phyloP scores from a whole-genome alignment of 2,113 vertebrate genomes.

The Platycercus adscitus region DNA sequence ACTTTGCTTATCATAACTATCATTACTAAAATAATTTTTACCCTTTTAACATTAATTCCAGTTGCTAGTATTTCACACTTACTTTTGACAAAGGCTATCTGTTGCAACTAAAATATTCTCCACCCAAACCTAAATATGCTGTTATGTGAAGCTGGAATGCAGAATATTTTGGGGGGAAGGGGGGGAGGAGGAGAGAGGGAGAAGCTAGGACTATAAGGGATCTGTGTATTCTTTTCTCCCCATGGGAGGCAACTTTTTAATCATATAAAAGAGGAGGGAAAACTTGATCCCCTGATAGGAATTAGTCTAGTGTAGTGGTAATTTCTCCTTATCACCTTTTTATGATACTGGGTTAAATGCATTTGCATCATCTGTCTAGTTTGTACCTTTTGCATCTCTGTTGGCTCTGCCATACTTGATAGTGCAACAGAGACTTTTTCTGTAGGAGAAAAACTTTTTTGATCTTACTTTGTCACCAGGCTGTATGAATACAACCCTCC shows the following conservation, averaged over 20 bases:
- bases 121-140: neutral
- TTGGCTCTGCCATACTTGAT: neutral
- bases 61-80: neutral
- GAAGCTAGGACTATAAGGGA: neutral
- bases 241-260: neutral
- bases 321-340: neutral
- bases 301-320: neutral
- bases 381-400: neutral
- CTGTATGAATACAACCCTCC: neutral
- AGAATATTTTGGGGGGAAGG: neutral
- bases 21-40: neutral
- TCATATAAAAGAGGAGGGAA: neutral
- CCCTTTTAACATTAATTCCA: neutral
- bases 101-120: neutral
- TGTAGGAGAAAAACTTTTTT: neutral
- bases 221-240: neutral
- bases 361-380: neutral
- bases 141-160: neutral
- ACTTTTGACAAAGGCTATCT: neutral
- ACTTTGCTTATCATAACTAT: neutral
- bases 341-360: neutral
- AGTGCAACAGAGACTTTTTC: neutral
- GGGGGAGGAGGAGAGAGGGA: rapidly evolving
- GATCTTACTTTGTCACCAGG: neutral
- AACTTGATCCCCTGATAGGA: neutral